These are phyloP conservation scores for Dryocosmus kuriphilus DNA, from an alignment of 2,888 invertebrate species.

Conservation along the genomic window DNA sequence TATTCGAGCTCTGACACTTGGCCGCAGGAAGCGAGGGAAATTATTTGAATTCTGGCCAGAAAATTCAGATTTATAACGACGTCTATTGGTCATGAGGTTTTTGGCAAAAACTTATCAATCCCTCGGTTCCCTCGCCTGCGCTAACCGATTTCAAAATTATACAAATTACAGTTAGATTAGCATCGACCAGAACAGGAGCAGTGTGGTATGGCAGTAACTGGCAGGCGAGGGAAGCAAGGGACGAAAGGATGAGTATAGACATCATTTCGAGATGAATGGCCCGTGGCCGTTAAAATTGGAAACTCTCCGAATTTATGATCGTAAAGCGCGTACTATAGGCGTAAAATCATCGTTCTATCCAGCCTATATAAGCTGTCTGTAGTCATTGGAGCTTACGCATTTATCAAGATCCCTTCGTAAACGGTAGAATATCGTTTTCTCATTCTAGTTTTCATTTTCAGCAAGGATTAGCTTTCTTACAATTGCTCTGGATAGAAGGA, in stretches of 20 bases:
- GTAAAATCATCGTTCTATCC: slow-evolving; percentile 18
- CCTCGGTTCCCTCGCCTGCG: slow-evolving; percentile 49
- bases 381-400: not conserved
- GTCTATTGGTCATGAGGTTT: slow-evolving; percentile 58
- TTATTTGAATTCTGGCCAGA: slow-evolving; percentile 57
- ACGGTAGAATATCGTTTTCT: slow-evolving; percentile 24
- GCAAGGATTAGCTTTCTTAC: not conserved
- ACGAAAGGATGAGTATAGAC: slow-evolving; percentile 40
- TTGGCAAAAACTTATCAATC: slow-evolving; percentile 61
- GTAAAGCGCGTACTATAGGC: slow-evolving; percentile 52
- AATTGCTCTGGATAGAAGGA: too few species aligned
- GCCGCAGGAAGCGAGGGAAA: slow-evolving; percentile 56
- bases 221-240: slow-evolving; percentile 15
- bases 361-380: not conserved
- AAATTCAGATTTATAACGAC: slow-evolving; percentile 50
- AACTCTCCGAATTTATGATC: slow-evolving; percentile 63
- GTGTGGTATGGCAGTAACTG: slow-evolving; percentile 39
- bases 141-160: slow-evolving; percentile 71
- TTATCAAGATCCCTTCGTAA: not conserved
- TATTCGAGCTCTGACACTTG: slow-evolving; percentile 20
- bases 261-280: slow-evolving; percentile 60
- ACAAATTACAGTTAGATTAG: slow-evolving; percentile 70
- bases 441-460: not conserved
- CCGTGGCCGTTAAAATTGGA: slow-evolving; percentile 63
- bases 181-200: slow-evolving; percentile 55